Evolutionary conservation across 2,797 vertebrate species (phyloP), one percentile per base, ranked within the genome.

Genomic region (Betta splendens): DNA sequence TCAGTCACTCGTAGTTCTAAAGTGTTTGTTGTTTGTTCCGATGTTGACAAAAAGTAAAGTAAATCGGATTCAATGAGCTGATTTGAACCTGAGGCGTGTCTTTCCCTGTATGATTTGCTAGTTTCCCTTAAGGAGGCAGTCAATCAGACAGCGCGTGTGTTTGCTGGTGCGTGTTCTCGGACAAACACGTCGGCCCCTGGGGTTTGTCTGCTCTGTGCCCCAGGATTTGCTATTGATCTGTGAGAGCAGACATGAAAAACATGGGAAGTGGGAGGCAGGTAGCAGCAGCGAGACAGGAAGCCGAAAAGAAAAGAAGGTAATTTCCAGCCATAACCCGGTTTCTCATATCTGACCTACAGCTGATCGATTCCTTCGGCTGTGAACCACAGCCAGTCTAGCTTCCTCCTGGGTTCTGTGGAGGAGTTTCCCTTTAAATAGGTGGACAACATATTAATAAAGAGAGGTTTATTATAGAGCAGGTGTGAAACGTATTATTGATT

Each of bases 271-370:
- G 21, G 29, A 75, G 58, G 51, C 35, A 25, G 65, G 17, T 46
- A 31, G 37, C 69, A 54, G 44, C 42, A 68, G 29, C 21, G 39
- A 79, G 49, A 73, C 37, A 56, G 74, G 57, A 72, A 65, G 33
- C 39, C 48, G 38, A 71, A 43, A 72, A 47, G 33, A 64, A 74
- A 75, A 55, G 37, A 51, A 70, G 49, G 44, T 67, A 22, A 81
- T 82, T 84, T 81, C 40, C 37, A 64, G 53, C 52, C 53, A 67
- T 53, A 52, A 83, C 53, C 20, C 44, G 39, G 23, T 72, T 75
- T 70, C 61, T 81, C 43, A 68, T 57, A 73, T 75, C 47, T 81
- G 64, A 81, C 76, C 75, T 71, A 47, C 61, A 57, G 63, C 35
- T 67, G 68, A 82, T 79, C 60, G 55, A 83, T 83, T 55, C 56